These are phyloP conservation scores for Macropodus opercularis DNA, from an alignment of 2,797 vertebrate species.

Conservation along the genomic window DNA sequence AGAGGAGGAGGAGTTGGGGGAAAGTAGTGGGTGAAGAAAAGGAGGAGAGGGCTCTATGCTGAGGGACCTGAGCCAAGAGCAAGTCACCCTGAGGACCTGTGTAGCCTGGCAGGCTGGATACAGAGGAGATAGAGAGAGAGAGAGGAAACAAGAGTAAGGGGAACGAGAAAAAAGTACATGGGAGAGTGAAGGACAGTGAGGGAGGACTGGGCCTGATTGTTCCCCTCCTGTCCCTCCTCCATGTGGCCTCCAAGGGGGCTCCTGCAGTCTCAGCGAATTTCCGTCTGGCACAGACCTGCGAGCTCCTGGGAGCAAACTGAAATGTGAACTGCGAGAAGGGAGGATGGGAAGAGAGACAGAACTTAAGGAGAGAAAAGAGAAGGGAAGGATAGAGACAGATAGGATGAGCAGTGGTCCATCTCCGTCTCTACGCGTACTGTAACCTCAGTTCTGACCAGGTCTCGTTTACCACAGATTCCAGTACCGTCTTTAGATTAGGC, in stretches of 20 bases:
- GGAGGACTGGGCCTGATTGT: slow-evolving; percentile 90
- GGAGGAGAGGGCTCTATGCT: slow-evolving; percentile 65
- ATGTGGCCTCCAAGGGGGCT: slow-evolving; percentile 92
- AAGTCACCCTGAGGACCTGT: slow-evolving; percentile 91
- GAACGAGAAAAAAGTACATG: slow-evolving; percentile 72
- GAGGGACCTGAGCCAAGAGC: slow-evolving; percentile 81
- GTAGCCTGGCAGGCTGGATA: slow-evolving; percentile 89
- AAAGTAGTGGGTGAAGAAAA: slow-evolving; percentile 58
- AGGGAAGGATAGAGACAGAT: slow-evolving; percentile 50
- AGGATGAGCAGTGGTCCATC: slow-evolving; percentile 64
- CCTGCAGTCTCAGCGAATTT: slow-evolving; percentile 90
- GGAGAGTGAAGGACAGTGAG: slow-evolving; percentile 62
- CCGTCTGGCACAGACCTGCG: slow-evolving; percentile 93
- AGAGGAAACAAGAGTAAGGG: slow-evolving; percentile 75
- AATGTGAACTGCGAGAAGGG: slow-evolving; percentile 89
- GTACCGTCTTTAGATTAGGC: not conserved
- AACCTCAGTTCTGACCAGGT: no score
- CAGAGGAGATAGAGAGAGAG: slow-evolving; percentile 77
- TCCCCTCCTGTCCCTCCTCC: slow-evolving; percentile 90
- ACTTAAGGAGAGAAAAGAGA: slow-evolving; percentile 41
- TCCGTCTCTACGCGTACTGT: slow-evolving; percentile 8
- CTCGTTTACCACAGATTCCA: not conserved
- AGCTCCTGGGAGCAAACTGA: slow-evolving; percentile 96
- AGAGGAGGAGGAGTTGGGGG: slow-evolving; percentile 58
- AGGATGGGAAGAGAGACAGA: slow-evolving; percentile 72